Percentiles rank a stretch among this genome's conserved stretches.
Evolutionary conservation across 2,888 invertebrate species (phyloP).

Genomic region (Habroteleia sp.): DNA sequence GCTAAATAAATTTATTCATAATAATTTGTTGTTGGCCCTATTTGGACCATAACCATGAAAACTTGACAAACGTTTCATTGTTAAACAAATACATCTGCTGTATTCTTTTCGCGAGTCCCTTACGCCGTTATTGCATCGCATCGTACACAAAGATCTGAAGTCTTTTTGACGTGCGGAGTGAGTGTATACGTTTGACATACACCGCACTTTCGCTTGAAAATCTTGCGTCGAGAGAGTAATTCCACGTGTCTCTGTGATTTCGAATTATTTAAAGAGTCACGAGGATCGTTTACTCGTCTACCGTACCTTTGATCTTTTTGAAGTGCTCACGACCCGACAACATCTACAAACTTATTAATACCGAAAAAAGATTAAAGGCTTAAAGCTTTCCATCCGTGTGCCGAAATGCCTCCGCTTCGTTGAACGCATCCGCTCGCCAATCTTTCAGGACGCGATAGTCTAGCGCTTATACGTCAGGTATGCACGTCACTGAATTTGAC

Average conservation of each 20-base stretch:
- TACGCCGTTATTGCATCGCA: slow-evolving; percentile 14
- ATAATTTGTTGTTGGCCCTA: no score
- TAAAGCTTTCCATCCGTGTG: slow-evolving; percentile 52
- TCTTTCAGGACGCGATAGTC: slow-evolving; percentile 34
- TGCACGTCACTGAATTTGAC: slow-evolving; percentile 34
- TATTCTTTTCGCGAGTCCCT: slow-evolving; percentile 21
- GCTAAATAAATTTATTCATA: no score
- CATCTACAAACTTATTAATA: slow-evolving; percentile 61
- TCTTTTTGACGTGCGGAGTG: slow-evolving; percentile 9
- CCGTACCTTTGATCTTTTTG: slow-evolving; percentile 62
- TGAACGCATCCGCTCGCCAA: slow-evolving; percentile 59
- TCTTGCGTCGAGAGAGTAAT: slow-evolving; percentile 54
- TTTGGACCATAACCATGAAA: no score
- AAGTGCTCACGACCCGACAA: slow-evolving; percentile 60
- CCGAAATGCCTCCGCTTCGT: slow-evolving; percentile 57
- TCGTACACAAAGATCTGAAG: slow-evolving; percentile 50
- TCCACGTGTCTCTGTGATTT: slow-evolving; percentile 62
- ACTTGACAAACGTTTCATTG: slow-evolving; percentile 33
- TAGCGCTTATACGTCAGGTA: slow-evolving; percentile 18
- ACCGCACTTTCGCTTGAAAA: slow-evolving; percentile 20
- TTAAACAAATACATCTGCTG: slow-evolving; percentile 26
- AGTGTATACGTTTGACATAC: slow-evolving; percentile 30
- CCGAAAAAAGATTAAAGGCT: slow-evolving; percentile 64
- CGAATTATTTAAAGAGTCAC: slow-evolving; percentile 63
- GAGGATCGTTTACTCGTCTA: slow-evolving; percentile 56